Conservation (phyloP, 1,140 invertebrate genomes). For the Dreissena polymorpha region DNA sequence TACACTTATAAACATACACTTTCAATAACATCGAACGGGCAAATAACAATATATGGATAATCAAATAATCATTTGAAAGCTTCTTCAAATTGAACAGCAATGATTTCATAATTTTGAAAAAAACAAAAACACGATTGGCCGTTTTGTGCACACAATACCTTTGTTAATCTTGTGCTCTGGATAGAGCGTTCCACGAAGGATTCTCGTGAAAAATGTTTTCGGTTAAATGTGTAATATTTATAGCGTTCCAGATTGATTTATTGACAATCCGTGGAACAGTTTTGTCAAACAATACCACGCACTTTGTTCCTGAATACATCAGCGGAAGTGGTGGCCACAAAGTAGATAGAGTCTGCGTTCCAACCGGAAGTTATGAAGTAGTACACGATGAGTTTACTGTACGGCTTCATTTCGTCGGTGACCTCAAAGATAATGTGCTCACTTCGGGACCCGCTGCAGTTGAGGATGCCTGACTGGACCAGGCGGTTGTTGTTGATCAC, state of each 20-base stretch:
- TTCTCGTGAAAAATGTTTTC: neutral
- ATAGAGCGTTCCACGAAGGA: too few relatives aligned
- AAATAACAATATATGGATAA: neutral
- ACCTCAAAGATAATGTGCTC: conserved; percentile 18
- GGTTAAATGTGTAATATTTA: too few relatives aligned
- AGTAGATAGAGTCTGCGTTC: conserved; percentile 42
- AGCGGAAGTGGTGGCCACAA: conserved; percentile 1
- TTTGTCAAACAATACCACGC: neutral
- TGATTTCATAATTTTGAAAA: too few relatives aligned
- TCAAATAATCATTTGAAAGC: too few relatives aligned
- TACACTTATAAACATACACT: too few relatives aligned
- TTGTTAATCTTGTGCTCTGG: too few relatives aligned
- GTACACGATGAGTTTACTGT: conserved; percentile 35
- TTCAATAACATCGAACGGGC: neutral
- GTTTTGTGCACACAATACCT: too few relatives aligned
- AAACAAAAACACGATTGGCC: too few relatives aligned
- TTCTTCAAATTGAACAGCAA: too few relatives aligned
- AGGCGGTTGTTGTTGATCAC: conserved; percentile 35
- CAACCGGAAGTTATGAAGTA: conserved; percentile 16
- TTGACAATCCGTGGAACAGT: neutral
- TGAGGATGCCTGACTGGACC: conserved; percentile 15
- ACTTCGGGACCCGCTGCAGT: neutral
- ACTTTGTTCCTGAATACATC: conserved; percentile 42
- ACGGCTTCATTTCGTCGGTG: conserved; percentile 29
- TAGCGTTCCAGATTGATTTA: too few relatives aligned